Conservation (phyloP, 2,113 vertebrate species). For the Felis chaus region DNA sequence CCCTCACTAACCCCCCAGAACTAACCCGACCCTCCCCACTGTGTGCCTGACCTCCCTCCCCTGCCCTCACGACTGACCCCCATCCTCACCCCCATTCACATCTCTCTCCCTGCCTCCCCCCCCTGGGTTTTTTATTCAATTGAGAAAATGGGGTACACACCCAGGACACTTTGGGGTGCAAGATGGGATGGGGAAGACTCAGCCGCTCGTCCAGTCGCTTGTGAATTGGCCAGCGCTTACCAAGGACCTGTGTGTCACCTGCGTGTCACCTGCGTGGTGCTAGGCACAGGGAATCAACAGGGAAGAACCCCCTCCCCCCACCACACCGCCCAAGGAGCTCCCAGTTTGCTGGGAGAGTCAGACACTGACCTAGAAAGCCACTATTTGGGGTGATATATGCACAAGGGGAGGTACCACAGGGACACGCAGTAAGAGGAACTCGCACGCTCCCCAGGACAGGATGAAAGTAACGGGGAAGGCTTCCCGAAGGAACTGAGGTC, state of each 20-base stretch:
- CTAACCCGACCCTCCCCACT: not conserved
- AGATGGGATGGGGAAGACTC: not conserved
- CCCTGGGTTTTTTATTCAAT: not conserved
- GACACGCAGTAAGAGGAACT: rapidly evolving
- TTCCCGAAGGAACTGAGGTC: not conserved
- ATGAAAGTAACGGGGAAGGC: not conserved
- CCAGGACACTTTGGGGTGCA: not conserved
- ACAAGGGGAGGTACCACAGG: not conserved
- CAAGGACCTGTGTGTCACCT: not conserved
- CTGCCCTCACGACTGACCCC: not conserved
- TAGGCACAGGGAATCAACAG: not conserved
- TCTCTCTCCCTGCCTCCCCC: not conserved
- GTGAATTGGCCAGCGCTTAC: not conserved
- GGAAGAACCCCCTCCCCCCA: not conserved
- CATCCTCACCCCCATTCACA: not conserved
- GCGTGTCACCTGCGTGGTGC: rapidly evolving
- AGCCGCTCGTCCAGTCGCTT: not conserved
- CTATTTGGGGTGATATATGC: not conserved
- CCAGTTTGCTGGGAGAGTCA: not conserved
- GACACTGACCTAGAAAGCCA: not conserved
- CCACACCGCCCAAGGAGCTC: not conserved
- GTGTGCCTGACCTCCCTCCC: not conserved
- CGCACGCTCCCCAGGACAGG: not conserved
- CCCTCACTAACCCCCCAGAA: slow-evolving; percentile 21
- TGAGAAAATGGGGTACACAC: not conserved